A percentile compares a stretch with the other conserved stretches of the same genome.
phyloP scores from a whole-genome alignment of 1,140 invertebrate species.

The Anastatus disparis region DNA sequence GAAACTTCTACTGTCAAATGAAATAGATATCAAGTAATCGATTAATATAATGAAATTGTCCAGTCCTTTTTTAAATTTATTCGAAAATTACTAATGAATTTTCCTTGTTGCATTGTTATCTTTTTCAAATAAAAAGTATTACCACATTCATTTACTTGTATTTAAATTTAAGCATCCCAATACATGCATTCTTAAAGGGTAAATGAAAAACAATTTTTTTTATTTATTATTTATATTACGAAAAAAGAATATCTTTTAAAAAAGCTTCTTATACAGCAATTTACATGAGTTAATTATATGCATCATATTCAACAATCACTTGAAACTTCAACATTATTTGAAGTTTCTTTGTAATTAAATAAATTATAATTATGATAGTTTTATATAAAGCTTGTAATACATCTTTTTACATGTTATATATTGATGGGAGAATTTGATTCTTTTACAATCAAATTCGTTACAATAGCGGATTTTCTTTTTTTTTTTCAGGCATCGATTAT shows the following conservation, averaged over 20 bases:
- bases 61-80: too few species aligned
- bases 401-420: slow-evolving; percentile 41
- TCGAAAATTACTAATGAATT: too few species aligned
- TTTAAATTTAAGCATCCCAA: too few species aligned
- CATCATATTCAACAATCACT: slow-evolving; percentile 39
- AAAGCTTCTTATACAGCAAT: slow-evolving; percentile 44
- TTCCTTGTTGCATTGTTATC: too few species aligned
- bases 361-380: slow-evolving; percentile 35
- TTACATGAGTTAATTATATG: slow-evolving; percentile 36
- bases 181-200: too few species aligned
- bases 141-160: too few species aligned
- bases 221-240: slow-evolving; percentile 32
- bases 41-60: too few species aligned
- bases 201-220: background rate
- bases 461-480: slow-evolving; percentile 10
- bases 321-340: slow-evolving; percentile 21
- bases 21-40: too few species aligned
- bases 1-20: too few species aligned
- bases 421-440: slow-evolving; percentile 32
- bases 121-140: too few species aligned
- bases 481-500: slow-evolving; percentile 19
- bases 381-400: slow-evolving; percentile 38
- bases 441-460: slow-evolving; percentile 23
- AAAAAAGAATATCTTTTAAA: slow-evolving; percentile 40
- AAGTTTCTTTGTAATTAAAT: slow-evolving; percentile 35